A percentile compares a stretch with the other conserved stretches of the same genome.
Conservation (phyloP, 1,140 invertebrate genomes). For the Neodiprion virginianus region DNA sequence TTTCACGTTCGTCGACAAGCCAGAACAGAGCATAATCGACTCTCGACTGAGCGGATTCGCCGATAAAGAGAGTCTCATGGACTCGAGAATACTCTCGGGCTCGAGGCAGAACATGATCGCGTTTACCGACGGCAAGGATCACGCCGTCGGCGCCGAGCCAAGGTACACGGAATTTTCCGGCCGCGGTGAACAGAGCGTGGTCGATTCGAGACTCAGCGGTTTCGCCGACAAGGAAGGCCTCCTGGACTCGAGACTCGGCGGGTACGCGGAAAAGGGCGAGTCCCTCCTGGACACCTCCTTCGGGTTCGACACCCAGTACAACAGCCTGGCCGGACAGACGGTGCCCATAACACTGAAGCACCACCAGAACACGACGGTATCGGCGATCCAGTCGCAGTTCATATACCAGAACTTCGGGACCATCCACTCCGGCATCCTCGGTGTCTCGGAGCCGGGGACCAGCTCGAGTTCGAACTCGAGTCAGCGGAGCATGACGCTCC, state of each 20-base stretch:
- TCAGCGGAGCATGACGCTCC: slow-evolving; percentile 58
- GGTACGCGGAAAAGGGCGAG: slow-evolving; percentile 43
- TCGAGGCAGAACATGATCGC: slow-evolving; percentile 57
- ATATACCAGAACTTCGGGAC: slow-evolving; percentile 60
- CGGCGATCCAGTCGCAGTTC: slow-evolving; percentile 52
- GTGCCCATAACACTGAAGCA: slow-evolving; percentile 61
- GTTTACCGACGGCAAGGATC: slow-evolving; percentile 55
- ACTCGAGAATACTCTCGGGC: slow-evolving; percentile 53
- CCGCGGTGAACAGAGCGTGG: slow-evolving; percentile 23
- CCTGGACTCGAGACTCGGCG: slow-evolving; percentile 33
- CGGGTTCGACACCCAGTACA: slow-evolving; percentile 51
- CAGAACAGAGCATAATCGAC: slow-evolving; percentile 54
- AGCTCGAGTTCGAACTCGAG: slow-evolving; percentile 58
- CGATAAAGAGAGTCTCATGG: slow-evolving; percentile 60
- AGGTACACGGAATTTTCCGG: slow-evolving; percentile 49
- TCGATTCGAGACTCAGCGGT: slow-evolving; percentile 39
- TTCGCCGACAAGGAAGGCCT: slow-evolving; percentile 48
- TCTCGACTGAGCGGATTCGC: slow-evolving; percentile 55
- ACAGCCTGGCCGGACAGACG: slow-evolving; percentile 56
- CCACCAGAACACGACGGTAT: slow-evolving; percentile 47
- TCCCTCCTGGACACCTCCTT: slow-evolving; percentile 52
- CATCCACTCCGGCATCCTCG: slow-evolving; percentile 57
- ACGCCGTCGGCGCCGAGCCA: slow-evolving; percentile 45
- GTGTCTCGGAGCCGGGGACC: slow-evolving; percentile 56
- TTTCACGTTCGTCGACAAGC: slow-evolving; percentile 50